Base-by-base conservation (phyloP, 1,140 invertebrate species). In the Octopus bimaculoides region DNA sequence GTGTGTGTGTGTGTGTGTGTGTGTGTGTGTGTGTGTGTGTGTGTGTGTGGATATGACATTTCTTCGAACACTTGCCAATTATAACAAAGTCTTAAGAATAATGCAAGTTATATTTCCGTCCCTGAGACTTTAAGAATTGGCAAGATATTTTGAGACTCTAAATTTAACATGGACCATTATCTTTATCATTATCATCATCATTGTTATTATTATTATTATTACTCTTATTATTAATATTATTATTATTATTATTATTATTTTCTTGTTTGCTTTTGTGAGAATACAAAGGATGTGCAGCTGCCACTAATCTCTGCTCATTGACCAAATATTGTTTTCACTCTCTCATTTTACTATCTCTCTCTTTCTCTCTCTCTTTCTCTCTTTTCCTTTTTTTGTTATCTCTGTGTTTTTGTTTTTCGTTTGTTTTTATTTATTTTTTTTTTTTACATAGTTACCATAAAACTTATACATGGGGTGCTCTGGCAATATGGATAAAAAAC, bases 401-500 rank as follows among this genome's bases (percentile, higher is more conserved):
- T 56, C 26, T 41, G 26, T 41, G 26, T 41, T 41, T 41, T 41
- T 41, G 26, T 41, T 41, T 41, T 41, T 41, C 0, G 26, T 41
- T 41, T 6, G 41, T 54, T 55, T 26, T 54, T 26, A n/a, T 17
- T 41, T n/a, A 6, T 26, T 54, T 77, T 14, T 41, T 54, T 53
- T 53, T 54, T 52, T 6, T 77, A n/a, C 41, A 56, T 17, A 54
- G 54, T 56, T 52, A 17, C 20, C 54, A 77, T 54, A 54, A 52
- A 10, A 5, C 77, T 85, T 82, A 92, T 75, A 86, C 82, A 88
- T 98, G 97, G 56, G 96, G 93, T 17, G 93, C 93, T 52, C 94
- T 92, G 6, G 95, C 94, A 82, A 99, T 94, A 89, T 99, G 98
- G 1, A 98, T 91, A 88, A 96, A 98, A 88, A 99, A 98, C 0